Evolutionary conservation across 2,797 vertebrate genomes (phyloP).

Genomic region (Falco rusticolus): DNA sequence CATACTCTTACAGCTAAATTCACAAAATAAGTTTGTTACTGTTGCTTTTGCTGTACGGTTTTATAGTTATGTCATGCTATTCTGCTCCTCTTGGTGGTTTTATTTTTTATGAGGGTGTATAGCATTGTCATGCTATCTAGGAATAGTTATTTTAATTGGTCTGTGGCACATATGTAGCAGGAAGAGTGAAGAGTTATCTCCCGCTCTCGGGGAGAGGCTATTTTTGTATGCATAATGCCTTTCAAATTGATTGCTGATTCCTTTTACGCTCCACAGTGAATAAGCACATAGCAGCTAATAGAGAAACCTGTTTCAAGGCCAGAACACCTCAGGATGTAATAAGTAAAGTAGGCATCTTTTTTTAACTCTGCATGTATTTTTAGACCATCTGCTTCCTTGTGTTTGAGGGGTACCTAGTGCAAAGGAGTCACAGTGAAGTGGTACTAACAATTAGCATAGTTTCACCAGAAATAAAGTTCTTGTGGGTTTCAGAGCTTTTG

Average conservation of each 20-base stretch:
- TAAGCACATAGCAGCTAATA: slow-evolving; percentile 18
- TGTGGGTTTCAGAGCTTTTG: neutral
- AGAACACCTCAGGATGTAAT: slow-evolving; percentile 33
- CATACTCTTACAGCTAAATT: neutral
- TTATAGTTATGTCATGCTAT: neutral
- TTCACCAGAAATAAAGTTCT: neutral
- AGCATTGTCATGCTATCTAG: neutral
- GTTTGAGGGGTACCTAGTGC: neutral
- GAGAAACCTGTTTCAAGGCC: slow-evolving; percentile 34
- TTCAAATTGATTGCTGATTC: slow-evolving; percentile 53
- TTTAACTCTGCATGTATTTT: slow-evolving; percentile 44
- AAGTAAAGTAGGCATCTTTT: slow-evolving; percentile 35
- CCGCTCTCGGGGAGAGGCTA: slow-evolving; percentile 23
- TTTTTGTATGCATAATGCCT: slow-evolving; percentile 39
- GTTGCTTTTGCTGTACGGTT: neutral
- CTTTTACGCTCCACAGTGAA: neutral
- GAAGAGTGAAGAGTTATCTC: slow-evolving; percentile 18
- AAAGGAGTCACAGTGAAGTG: neutral
- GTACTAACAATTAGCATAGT: neutral
- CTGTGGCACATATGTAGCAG: neutral
- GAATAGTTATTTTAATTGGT: slow-evolving; percentile 28
- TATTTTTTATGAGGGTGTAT: neutral
- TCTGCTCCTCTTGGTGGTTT: neutral
- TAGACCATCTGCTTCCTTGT: slow-evolving; percentile 15
- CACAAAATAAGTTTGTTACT: neutral